Base-by-base conservation (phyloP, 2,888 invertebrate species). In the Polyommatus icarus region DNA sequence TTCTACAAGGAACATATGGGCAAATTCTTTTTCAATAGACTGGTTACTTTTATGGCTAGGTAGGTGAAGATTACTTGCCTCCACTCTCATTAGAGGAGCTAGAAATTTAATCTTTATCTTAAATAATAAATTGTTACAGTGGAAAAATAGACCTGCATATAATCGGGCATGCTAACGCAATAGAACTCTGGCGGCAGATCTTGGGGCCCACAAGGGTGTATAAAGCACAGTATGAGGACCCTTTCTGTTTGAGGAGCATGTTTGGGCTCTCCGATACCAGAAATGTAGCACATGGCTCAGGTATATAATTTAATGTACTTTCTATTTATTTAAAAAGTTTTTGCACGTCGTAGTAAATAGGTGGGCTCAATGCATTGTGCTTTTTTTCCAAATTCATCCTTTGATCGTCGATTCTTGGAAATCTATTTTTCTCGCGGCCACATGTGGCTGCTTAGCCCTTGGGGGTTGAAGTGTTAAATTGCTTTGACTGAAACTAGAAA, bases 281-380 rank as follows among this genome's bases (percentile, higher is more conserved):
- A 84, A 99, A 99, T 94, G 98, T 97, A 1, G 96, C 97, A 12
- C 99, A 99, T 92, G 99, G 99, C 20, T 98, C 99, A 87, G 98
- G 98, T 96, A 94, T 24, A 24, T 1, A 24, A 24, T 24, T 1
- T 24, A 24, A 24, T 24, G 24, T 24, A 24, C 24, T 24, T 24
- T 24, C 24, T 24, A 24, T 24, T 24, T 24, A 24, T 24, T 24
- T 24, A 24, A 24, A 24, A 24, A 24, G 24, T 24, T 24, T 24
- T 24, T 24, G 24, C 24, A 24, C 24, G 24, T 24, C 24, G 24
- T 24, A 24, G 24, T 24, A 24, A 1, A 24, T 1, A 24, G 24
- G 24, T 1, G 24, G 24, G 24, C 24, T 24, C 24, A 24, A 24
- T 24, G 24, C 24, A 1, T 24, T 24, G 24, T 24, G 24, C 24